phyloP scores from a whole-genome alignment of 2,113 vertebrate genomes.

The Psittacara wagleri region DNA sequence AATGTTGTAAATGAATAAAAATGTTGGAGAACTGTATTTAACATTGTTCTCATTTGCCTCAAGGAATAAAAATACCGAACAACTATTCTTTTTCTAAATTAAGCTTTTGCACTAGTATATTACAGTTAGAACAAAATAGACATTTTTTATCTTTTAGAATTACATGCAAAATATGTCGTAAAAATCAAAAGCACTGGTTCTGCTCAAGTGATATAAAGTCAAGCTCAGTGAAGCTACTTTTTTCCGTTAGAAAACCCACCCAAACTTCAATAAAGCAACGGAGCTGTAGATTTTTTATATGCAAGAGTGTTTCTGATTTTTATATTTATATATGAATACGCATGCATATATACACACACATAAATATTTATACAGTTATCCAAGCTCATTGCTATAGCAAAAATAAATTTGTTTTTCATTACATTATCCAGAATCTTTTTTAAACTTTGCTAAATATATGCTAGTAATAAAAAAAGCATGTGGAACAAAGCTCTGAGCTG shows the following conservation, averaged over 20 bases:
- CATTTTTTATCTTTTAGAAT: not conserved
- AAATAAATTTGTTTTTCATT: not conserved
- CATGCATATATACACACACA: not conserved
- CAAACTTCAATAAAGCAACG: not conserved
- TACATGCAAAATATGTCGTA: not conserved
- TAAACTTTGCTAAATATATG: not conserved
- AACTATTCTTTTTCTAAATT: not conserved
- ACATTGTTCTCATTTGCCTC: not conserved
- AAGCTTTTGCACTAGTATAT: not conserved
- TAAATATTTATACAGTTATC: not conserved
- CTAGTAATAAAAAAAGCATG: not conserved
- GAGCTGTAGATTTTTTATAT: not conserved
- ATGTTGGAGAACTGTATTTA: not conserved
- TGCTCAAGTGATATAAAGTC: not conserved
- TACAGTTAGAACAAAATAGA: not conserved
- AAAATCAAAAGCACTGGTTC: not conserved
- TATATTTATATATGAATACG: not conserved
- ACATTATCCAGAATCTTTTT: not conserved
- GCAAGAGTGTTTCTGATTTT: not conserved
- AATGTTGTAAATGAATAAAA: not conserved
- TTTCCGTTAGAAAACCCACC: not conserved
- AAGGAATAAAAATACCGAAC: not conserved
- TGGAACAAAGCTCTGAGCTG: not conserved
- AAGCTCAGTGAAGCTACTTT: not conserved
- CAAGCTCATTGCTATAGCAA: not conserved